Evolutionary conservation across 2,113 vertebrate species (phyloP), one percentile per base, ranked within the genome.

Genomic region (Chaenocephalus aceratus): DNA sequence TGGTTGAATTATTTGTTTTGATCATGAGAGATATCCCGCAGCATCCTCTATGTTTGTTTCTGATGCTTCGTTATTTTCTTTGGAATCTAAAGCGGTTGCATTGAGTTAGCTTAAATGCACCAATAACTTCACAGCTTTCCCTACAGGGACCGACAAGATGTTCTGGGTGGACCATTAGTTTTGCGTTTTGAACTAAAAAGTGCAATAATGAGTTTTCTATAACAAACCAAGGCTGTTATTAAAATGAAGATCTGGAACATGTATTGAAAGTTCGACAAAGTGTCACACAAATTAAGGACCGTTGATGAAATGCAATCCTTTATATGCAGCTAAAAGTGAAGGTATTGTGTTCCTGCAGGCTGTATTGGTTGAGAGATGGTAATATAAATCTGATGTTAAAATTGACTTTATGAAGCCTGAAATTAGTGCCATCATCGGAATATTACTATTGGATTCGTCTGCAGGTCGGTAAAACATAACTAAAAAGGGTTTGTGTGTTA

Each of bases 281-380:
- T 44, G 23, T 67, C 71, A 44, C 18, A 23, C 23, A 68, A 23
- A 71, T 56, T 45, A 46, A 52, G 54, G 1, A n/a, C n/a, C 11
- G 46, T 2, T 49, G 23, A 48, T 66, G 21, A 51, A 70, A 64
- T 63, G n/a, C 60, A 79, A 79, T 66, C 59, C 60, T 66, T 65
- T 75, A 45, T 10, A 54, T 65, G 41, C 23, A 72, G 41, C 56
- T 60, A 10, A 46, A 52, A 53, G 14, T 1, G 4, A 45, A 49
- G 15, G 36, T 4, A 11, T 23, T 23, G 44, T 16, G 34, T 45
- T 61, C 15, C 18, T 65, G 16, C 67, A 56, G 30, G 62, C 18
- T 53, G 68, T 61, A 49, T 16, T 44, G 26, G 12, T 57, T 62
- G 12, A 51, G 46, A 79, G 14, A 53, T 63, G 21, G 51, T 59